Evolutionary conservation across 2,797 vertebrate species (phyloP), one percentile per base, ranked within the genome.

Genomic region (Luscinia megarhynchos): DNA sequence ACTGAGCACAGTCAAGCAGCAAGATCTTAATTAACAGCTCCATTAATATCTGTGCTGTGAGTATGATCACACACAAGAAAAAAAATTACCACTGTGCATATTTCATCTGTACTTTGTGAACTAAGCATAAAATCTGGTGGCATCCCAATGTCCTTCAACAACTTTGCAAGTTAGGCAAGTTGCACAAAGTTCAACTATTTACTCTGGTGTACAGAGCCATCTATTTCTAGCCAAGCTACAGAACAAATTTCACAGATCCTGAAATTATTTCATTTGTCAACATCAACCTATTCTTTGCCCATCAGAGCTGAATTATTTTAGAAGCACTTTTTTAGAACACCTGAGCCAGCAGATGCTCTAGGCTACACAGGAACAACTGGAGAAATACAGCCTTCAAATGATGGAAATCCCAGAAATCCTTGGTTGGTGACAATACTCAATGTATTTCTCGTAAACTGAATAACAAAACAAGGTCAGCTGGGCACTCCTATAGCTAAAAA

Each of bases 11-110:
- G n/a, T 59, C 55, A 79, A 89, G 26, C 40, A 63, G 59, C n/a
- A 77, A 81, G 51, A 80, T n/a, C 50, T 72, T 91, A 83, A 94
- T 94, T 89, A 92, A 84, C 41, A 82, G 75, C 34, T 57, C 22
- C 53, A 46, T 70, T 91, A 87, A 41, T 41, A 79, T 19, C 64
- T 64, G 24, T 29, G 53, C 34, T 64, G 4, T 15, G 20, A 81
- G 15, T 54, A 61, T 5, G 50, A 66, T 43, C n/a, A 72, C n/a
- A 58, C 26, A 46, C 50, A 90, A 75, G 9, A 27, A 67, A 75
- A 74, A 59, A 43, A 24, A 17, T 26, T 59, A 59, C 11, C 34
- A 68, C 36, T 36, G 22, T 15, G 55, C 6, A 22, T 45, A 34
- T 75, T 75, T 90, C 26, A 72, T 24, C 51, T 40, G 19, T n/a